A percentile compares a stretch with the other conserved stretches of the same genome.
phyloP scores from a whole-genome alignment of 2,113 vertebrate species.

The Microtus oregoni region DNA sequence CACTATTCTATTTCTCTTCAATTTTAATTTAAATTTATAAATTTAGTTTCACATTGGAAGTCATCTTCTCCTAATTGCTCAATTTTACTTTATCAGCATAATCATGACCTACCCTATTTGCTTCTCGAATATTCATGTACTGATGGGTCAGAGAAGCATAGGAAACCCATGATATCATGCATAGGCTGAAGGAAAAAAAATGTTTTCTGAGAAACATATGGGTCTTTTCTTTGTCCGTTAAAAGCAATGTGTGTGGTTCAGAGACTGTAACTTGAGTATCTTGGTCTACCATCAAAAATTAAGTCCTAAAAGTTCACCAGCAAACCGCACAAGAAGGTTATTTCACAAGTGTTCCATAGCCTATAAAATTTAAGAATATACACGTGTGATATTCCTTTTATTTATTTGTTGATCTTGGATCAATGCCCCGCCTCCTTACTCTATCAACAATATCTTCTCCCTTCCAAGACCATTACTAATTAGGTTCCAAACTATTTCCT shows the following conservation, averaged over 20 bases:
- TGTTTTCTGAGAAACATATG: background rate
- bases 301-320: background rate
- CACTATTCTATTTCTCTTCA: background rate
- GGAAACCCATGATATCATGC: background rate
- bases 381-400: background rate
- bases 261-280: slow-evolving; percentile 29
- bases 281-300: slow-evolving; percentile 21
- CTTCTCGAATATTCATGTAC: background rate
- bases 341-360: background rate
- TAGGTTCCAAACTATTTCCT: background rate
- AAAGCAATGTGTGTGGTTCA: background rate
- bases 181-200: background rate
- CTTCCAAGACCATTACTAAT: background rate
- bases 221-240: background rate
- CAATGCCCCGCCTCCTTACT: background rate
- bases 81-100: slow-evolving; percentile 45
- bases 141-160: background rate
- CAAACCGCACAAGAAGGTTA: background rate
- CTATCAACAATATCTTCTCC: background rate
- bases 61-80: slow-evolving; percentile 30
- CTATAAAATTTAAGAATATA: background rate
- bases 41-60: slow-evolving; percentile 60
- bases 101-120: background rate
- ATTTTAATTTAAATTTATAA: slow-evolving; percentile 25
- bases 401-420: background rate